Base-by-base conservation (phyloP, 2,113 vertebrate species). In the Ophthalmolycus amberensis region DNA sequence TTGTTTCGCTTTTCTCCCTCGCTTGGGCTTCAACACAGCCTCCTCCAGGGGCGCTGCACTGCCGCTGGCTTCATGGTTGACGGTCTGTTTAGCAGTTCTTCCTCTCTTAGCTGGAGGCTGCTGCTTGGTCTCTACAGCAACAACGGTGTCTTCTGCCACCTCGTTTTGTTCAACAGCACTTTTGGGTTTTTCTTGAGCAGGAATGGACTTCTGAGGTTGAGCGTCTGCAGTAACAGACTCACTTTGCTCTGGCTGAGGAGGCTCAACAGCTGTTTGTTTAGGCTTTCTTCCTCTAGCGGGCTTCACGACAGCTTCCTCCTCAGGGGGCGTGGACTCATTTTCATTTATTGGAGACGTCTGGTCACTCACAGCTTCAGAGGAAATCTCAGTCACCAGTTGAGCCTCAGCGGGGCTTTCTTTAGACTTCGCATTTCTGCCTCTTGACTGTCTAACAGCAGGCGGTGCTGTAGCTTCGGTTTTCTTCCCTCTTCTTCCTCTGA, bases 401-500 rank as follows among this genome's bases (percentile, higher is more conserved):
- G 44, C 77, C 29, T 78, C 75, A 60, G 40, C 5, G 10, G 68
- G 12, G 34, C 18, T 65, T n/a, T 79, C 9, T 15, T 62, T 1
- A 0, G 5, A 14, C 62, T 90, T 92, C 6, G 84, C 16, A 18
- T 69, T 71, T 79, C 79, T 92, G 63, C 83, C 77, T 86, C 91
- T 92, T n/a, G 84, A 79, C 44, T 85, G 85, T 76, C 72, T 85
- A 5, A 83, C 71, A 59, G 86, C 77, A 14, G 85, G 69, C 20
- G 79, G 72, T 1, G 81, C 75, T 54, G 78, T 1, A 9, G 54
- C 67, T 54, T 95, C 86, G 9, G 75, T n/a, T 67, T 85, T 92
- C 70, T 85, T 93, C 4, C 52, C 88, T 70, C 91, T 84, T 78
- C 88, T 91, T 75, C 83, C 90, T 92, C 84, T 92, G n/a, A 76